Base-by-base conservation (phyloP, 2,888 invertebrate species). In the Lasiommata megera region DNA sequence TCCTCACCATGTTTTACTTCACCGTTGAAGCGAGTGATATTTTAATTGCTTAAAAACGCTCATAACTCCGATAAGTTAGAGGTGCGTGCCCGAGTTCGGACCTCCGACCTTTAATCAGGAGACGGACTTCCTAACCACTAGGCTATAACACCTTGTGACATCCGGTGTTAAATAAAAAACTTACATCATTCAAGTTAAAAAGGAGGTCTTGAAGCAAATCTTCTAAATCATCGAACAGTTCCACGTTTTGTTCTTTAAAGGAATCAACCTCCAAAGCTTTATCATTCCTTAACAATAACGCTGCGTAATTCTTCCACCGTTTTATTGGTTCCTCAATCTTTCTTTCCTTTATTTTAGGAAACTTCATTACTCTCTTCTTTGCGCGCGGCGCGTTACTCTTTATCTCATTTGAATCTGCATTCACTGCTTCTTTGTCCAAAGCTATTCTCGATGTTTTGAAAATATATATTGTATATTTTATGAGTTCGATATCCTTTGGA, bases 381-480 rank as follows among this genome's bases (percentile, higher is more conserved):
- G 12, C 23, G 23, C 3, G 29, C 14, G 16, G 3, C 8, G 14
- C 12, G 0, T 14, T 8, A 23, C 6, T 12, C 23, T 37, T 6
- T 37, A 12, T 36, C 14, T 12, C 37, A 9, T 48, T 48, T 8
- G 16, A 16, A 1, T 31, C 29, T 46, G 1, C 11, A 31, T 6
- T 46, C 11, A 3, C 11, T 16, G 16, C 3, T 48, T 53, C 34
- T 34, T 54, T 36, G 18, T 40, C 36, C 23, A 16, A 23, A 44
- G 16, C 23, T 7, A 34, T 12, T 7, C 43, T 36, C 0, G 76
- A 69, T 3, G 67, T 56, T 37, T 73, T 67, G 41, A 75, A 72
- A 1, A 83, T 50, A 17, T 76, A 76, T 0, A 76, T 31, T 0
- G 71, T 50, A 44, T 83, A 87, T 65, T 80, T 79, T 1, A 84